phyloP scores from a whole-genome alignment of 2,797 vertebrate species.

The Helicolenus hilgendorfi region DNA sequence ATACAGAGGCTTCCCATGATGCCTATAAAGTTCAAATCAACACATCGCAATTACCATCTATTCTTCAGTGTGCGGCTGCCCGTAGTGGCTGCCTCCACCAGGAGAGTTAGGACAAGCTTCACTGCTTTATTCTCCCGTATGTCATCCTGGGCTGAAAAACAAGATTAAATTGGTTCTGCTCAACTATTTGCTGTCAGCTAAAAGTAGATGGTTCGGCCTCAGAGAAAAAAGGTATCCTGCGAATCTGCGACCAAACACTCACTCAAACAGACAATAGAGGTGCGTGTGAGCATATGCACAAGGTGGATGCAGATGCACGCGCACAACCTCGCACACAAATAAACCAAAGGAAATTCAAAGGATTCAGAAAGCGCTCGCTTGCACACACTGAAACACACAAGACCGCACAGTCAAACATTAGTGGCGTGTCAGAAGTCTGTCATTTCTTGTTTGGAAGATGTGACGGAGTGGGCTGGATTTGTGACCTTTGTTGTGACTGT shows the following conservation, averaged over 20 bases:
- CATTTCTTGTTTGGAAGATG: conserved; percentile 80
- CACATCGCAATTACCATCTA: conserved; percentile 83
- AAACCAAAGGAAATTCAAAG: conserved; percentile 42
- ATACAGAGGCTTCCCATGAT: conserved; percentile 60
- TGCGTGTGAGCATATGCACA: not conserved
- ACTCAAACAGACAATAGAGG: conserved; percentile 58
- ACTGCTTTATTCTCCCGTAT: conserved; percentile 78
- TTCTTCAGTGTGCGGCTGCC: conserved; percentile 68
- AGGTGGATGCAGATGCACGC: not conserved
- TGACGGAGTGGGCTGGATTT: conserved; percentile 66
- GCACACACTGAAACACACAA: conserved; percentile 12
- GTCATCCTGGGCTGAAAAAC: conserved; percentile 83
- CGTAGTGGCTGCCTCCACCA: conserved; percentile 67
- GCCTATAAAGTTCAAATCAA: conserved; percentile 83
- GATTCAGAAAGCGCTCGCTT: conserved; percentile 19
- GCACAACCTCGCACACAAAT: conserved; percentile 24
- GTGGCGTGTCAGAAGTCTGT: conserved; percentile 78
- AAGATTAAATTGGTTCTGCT: conserved; percentile 88
- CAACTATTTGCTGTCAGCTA: conserved; percentile 86
- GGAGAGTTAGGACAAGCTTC: conserved; percentile 81
- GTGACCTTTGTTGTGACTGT: conserved; percentile 86
- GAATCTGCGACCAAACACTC: conserved; percentile 63
- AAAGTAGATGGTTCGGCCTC: conserved; percentile 81
- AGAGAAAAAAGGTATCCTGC: conserved; percentile 68
- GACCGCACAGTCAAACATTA: conserved; percentile 70